Conservation (phyloP, 2,888 invertebrate species). For the Scaptomyza cyrtandrae region DNA sequence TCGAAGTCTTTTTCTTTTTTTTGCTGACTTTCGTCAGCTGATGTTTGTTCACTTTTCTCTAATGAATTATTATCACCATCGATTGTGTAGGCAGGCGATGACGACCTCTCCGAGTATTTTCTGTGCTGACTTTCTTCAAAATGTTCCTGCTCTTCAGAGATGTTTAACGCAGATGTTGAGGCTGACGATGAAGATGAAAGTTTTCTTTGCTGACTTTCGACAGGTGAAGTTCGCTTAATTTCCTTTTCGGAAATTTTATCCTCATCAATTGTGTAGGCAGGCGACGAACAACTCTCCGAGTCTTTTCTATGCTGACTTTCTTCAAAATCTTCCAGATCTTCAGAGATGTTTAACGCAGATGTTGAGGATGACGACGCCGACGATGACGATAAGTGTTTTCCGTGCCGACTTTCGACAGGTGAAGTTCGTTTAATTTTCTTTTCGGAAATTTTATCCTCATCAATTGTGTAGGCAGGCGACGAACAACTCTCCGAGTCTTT, state of each 20-base stretch:
- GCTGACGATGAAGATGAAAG: neutral
- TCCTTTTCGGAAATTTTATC: conserved; percentile 3
- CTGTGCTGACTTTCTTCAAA: neutral
- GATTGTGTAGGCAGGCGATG: neutral
- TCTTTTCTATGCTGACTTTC: neutral
- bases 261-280: conserved; percentile 20
- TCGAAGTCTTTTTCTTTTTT: neutral
- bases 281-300: neutral
- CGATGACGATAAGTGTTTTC: neutral
- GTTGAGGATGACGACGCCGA: too few species aligned
- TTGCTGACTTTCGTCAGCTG: neutral
- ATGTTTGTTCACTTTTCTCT: neutral
- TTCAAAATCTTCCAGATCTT: neutral
- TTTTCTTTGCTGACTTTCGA: neutral
- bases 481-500: neutral
- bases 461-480: neutral
- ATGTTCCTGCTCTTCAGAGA: too few species aligned
- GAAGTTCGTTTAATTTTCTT: neutral
- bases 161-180: too few species aligned
- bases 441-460: neutral
- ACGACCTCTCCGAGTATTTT: neutral
- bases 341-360: too few species aligned
- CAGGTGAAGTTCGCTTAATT: neutral
- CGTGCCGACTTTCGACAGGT: neutral
- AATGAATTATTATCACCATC: neutral